phyloP scores from a whole-genome alignment of 2,113 vertebrate species.

The Hystrix brachyura region DNA sequence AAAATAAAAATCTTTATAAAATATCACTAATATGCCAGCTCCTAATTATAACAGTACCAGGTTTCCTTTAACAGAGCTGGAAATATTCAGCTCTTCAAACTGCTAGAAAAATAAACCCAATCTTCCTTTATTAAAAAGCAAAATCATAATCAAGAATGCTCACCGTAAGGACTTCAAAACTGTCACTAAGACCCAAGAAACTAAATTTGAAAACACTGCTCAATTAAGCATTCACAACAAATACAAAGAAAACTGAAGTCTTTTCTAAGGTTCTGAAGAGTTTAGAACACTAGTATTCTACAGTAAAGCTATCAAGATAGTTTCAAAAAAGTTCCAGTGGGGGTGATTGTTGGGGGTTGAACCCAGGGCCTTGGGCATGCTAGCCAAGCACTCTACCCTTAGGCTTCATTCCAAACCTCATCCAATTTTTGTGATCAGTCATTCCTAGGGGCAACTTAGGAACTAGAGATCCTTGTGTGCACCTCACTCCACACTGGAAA shows the following conservation, averaged over 20 bases:
- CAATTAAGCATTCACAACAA: neutral
- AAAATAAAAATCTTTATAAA: constrained; percentile 43
- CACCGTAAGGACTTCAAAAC: neutral
- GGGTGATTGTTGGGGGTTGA: neutral
- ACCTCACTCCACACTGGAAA: neutral
- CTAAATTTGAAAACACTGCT: constrained; percentile 8
- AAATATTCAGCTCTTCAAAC: constrained; percentile 58
- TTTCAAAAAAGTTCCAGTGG: neutral
- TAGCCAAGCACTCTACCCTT: neutral
- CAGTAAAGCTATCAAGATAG: neutral
- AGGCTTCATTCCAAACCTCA: neutral
- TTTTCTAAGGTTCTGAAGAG: neutral
- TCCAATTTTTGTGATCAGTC: neutral
- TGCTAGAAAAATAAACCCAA: constrained; percentile 3
- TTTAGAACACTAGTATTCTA: neutral
- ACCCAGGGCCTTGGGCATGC: neutral
- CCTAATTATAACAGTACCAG: neutral
- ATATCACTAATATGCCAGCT: neutral
- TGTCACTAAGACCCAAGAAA: neutral
- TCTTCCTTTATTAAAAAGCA: neutral
- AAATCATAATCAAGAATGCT: neutral
- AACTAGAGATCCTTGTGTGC: neutral
- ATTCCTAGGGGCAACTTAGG: neutral
- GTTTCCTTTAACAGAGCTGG: neutral
- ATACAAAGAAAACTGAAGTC: neutral